Conservation (phyloP, 2,888 invertebrate species). For the Eupithecia subumbrata region DNA sequence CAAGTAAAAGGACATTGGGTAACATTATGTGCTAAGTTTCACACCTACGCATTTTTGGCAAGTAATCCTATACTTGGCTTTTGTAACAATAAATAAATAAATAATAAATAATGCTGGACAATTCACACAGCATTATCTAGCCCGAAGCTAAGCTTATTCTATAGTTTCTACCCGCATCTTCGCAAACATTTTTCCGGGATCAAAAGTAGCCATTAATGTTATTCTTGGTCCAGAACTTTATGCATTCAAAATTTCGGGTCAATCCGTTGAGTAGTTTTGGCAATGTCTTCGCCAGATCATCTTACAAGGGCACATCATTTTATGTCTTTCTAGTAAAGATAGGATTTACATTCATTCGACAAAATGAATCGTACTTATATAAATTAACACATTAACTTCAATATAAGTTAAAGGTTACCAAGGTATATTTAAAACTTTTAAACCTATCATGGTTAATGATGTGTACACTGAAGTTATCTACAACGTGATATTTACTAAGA, state of each 20-base stretch:
- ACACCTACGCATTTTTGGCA: slow-evolving; percentile 1
- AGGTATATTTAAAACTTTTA: neutral
- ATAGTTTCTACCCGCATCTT: neutral
- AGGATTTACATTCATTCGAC: neutral
- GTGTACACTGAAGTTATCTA: too few species aligned
- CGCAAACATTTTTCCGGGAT: neutral
- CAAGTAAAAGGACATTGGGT: neutral
- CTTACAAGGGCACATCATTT: neutral
- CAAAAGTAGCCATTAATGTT: neutral
- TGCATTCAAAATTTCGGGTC: too few species aligned
- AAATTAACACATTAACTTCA: neutral
- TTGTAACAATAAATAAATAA: too few species aligned
- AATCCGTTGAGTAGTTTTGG: neutral
- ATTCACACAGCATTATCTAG: too few species aligned
- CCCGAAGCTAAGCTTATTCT: too few species aligned
- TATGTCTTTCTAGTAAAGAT: neutral
- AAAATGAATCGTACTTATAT: neutral
- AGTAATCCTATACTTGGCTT: too few species aligned
- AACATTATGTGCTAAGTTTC: neutral
- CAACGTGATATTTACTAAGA: too few species aligned
- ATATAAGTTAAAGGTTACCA: neutral
- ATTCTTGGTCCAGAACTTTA: too few species aligned
- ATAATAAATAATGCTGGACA: too few species aligned
- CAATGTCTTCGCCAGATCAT: neutral
- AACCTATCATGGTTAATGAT: too few species aligned